Conservation (phyloP, 2,113 vertebrate genomes). For the Solenodon paradoxus region DNA sequence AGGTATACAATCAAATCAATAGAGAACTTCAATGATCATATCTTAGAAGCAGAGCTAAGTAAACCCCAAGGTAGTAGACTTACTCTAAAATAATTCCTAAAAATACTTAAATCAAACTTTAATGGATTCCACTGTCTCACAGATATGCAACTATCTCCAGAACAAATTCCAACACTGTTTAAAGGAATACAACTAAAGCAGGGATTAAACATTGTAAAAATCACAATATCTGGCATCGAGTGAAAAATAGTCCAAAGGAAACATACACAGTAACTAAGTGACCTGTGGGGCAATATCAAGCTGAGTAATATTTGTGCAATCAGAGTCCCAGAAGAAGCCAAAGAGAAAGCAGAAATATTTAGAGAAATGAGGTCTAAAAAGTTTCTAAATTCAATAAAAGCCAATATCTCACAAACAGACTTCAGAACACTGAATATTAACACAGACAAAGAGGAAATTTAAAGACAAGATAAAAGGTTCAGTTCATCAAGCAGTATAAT, state of each 20-base stretch:
- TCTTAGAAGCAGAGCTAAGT: background rate
- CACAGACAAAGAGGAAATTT: background rate
- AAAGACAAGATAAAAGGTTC: background rate
- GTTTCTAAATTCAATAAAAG: slow-evolving; percentile 28
- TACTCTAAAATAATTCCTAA: background rate
- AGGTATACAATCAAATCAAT: background rate
- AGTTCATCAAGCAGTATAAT: background rate
- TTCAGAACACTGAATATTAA: background rate
- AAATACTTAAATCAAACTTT: background rate
- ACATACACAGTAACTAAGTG: background rate
- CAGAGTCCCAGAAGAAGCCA: background rate
- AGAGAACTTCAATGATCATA: background rate
- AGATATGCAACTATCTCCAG: background rate
- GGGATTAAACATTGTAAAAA: background rate
- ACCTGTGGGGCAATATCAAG: background rate
- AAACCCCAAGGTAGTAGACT: background rate
- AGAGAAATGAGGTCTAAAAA: background rate
- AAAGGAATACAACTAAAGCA: background rate
- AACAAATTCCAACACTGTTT: background rate
- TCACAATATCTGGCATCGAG: background rate
- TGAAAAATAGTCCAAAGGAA: background rate
- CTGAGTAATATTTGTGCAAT: background rate
- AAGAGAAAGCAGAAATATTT: background rate
- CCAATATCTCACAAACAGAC: background rate
- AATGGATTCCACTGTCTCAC: background rate